Evolutionary conservation across 2,797 vertebrate species (phyloP).

Genomic region (Discoglossus pictus): DNA sequence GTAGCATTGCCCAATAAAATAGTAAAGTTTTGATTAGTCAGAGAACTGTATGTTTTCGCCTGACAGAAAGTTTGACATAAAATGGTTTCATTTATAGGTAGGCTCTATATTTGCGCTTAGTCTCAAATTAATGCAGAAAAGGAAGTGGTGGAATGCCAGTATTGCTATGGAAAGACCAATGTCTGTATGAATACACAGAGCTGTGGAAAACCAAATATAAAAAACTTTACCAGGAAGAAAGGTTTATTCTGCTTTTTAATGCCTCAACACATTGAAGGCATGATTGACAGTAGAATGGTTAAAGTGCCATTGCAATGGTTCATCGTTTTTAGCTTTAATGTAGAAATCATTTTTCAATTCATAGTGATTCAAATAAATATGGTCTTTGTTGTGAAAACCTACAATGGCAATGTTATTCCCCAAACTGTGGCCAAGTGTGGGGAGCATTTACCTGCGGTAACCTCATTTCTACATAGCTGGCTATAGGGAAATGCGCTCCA

Average conservation of each 20-base stretch:
- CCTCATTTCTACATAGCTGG: too few relatives aligned
- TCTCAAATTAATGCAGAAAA: slow-evolving; percentile 77
- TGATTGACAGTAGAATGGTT: too few relatives aligned
- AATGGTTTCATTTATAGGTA: slow-evolving; percentile 60
- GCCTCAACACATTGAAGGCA: too few relatives aligned
- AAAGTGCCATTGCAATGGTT: too few relatives aligned
- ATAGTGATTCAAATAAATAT: too few relatives aligned
- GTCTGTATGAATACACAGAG: slow-evolving; percentile 35
- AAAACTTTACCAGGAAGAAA: slow-evolving; percentile 16
- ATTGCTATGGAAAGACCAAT: slow-evolving; percentile 56
- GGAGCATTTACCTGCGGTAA: too few relatives aligned
- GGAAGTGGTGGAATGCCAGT: slow-evolving; percentile 64
- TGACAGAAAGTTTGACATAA: slow-evolving; percentile 59
- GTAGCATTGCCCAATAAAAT: slow-evolving; percentile 10
- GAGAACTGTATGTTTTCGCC: slow-evolving; percentile 28
- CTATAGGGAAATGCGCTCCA: too few relatives aligned
- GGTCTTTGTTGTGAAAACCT: too few relatives aligned
- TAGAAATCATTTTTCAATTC: too few relatives aligned
- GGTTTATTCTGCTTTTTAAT: background rate
- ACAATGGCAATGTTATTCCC: too few relatives aligned
- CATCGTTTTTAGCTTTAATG: too few relatives aligned
- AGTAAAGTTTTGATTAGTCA: slow-evolving; percentile 21
- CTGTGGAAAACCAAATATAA: slow-evolving; percentile 3
- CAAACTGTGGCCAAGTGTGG: too few relatives aligned
- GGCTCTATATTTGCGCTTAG: slow-evolving; percentile 68